Base-by-base conservation (phyloP, 2,888 invertebrate species). In the Noctua janthina region DNA sequence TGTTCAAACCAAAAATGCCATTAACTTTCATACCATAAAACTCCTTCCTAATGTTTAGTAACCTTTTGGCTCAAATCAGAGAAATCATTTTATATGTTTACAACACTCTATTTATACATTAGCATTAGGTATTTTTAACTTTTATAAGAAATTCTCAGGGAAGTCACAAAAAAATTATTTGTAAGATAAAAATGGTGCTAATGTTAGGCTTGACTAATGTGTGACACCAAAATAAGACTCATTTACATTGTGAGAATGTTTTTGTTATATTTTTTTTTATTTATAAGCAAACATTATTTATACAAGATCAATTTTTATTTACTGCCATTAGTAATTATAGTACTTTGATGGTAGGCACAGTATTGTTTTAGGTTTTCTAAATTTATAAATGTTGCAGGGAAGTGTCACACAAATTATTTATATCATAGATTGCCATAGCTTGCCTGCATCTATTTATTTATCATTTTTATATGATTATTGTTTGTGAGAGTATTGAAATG, bases 1-100 rank as follows among this genome's bases (percentile, higher is more conserved):
- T 97, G 95, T 95, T 95, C 94, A 96, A 96, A 96, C 97, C 96
- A 96, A 97, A 97, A 96, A 96, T 92, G 95, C 95, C 96, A 96
- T 94, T 95, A 96, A 95, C 94, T 95, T 94, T 96, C 94, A 93
- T 93, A 94, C 94, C 93, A 92, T 94, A 92, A 94, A 94, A 92
- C 93, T 95, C 93, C 94, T 94, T 93, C 93, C 92, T 94, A 93
- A 93, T 93, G 89, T 92, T 91, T 92, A 90, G 89, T 90, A 90
- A 93, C 91, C 91, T 93, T 96, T 96, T 95, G 96, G 96, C 97
- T 97, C 96, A 96, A 97, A 96, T 95, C 95, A 94, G 96, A 96
- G 93, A 94, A 94, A 95, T 93, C 94, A 94, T 94, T 91, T 93
- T 93, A 88, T 94, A 95, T 94, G 93, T 94, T 94, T 95, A 95